These are phyloP conservation scores for Aphodius granarius DNA, from an alignment of 2,888 invertebrate species.

Conservation along the genomic window DNA sequence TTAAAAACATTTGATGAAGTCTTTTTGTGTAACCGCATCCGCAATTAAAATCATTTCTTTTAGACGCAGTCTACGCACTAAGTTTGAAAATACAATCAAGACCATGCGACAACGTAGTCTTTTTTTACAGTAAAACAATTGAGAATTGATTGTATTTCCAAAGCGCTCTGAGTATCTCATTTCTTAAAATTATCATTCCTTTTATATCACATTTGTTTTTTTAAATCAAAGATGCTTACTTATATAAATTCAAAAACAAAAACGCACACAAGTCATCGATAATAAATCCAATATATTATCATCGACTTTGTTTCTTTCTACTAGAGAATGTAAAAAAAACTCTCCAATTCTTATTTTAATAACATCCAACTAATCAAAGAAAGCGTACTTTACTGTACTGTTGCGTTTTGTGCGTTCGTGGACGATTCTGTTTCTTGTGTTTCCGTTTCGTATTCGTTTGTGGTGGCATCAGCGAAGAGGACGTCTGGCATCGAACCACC, in stretches of 20 bases:
- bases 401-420: slow-evolving; percentile 18
- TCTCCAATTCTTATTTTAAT: background rate
- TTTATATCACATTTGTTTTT: slow-evolving; percentile 24
- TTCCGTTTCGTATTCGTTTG: slow-evolving; percentile 18
- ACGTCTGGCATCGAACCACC: slow-evolving; percentile 49
- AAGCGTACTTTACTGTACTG: slow-evolving; percentile 22
- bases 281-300: background rate
- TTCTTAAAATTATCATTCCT: slow-evolving; percentile 24
- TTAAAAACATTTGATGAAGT: too few relatives aligned
- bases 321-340: background rate
- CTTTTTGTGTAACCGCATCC: too few relatives aligned
- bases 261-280: background rate
- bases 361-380: background rate
- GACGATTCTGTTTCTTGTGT: slow-evolving; percentile 12
- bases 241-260: background rate
- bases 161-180: background rate
- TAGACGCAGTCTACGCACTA: too few relatives aligned
- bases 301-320: background rate
- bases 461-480: slow-evolving; percentile 46
- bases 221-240: background rate
- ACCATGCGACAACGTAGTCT: background rate
- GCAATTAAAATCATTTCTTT: too few relatives aligned
- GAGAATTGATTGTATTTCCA: slow-evolving; percentile 19
- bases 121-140: background rate
- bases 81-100: background rate